Conservation (phyloP, 2,113 vertebrate species). For the Anoura caudifer region DNA sequence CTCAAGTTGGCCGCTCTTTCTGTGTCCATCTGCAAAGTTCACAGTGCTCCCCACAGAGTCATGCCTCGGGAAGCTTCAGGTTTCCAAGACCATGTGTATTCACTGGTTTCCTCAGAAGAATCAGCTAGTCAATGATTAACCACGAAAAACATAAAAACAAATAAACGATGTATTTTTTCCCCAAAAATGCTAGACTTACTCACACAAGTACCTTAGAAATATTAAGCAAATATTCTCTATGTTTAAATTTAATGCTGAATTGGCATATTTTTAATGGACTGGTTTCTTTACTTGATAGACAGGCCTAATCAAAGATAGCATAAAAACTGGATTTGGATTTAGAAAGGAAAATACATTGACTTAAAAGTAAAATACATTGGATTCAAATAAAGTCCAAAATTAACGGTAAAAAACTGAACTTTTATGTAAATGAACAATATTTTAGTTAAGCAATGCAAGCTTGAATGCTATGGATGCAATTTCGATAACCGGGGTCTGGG, state of each 20-base stretch:
- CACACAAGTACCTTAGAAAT: background rate
- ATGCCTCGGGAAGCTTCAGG: background rate
- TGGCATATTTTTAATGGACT: background rate
- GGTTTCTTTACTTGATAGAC: background rate
- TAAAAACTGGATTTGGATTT: conserved; percentile 6
- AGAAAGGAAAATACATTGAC: background rate
- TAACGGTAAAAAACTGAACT: background rate
- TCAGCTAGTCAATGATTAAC: background rate
- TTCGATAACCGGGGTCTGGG: background rate
- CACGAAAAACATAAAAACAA: conserved; percentile 30
- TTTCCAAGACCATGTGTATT: background rate
- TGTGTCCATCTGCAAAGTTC: background rate
- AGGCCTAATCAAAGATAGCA: background rate
- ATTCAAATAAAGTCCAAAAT: background rate
- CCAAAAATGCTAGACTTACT: conserved; percentile 18
- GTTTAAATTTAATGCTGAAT: conserved; percentile 14
- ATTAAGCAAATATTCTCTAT: background rate
- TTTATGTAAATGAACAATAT: background rate
- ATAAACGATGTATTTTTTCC: conserved; percentile 20
- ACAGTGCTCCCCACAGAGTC: background rate
- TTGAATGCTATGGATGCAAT: background rate
- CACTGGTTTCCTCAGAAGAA: background rate
- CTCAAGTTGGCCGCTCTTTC: background rate
- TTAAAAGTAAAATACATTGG: conserved; percentile 16
- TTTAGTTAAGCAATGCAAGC: background rate